Evolutionary conservation across 1,140 invertebrate genomes (phyloP), one percentile per base, ranked within the genome.

Genomic region (Sycophila sp.): DNA sequence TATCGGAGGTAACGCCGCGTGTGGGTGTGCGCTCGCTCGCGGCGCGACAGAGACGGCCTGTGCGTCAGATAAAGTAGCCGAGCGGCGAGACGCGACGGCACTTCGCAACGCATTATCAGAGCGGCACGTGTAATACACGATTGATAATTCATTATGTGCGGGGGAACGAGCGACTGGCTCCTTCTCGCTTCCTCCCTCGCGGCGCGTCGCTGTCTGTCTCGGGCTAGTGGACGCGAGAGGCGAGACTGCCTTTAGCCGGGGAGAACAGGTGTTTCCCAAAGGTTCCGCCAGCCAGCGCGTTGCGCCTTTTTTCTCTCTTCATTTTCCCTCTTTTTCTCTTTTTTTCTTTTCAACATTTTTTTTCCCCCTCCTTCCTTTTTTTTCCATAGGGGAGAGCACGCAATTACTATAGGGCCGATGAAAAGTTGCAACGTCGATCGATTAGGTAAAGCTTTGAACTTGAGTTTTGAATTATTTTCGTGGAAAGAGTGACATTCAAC

Each of bases 41-140:
- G n/a, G n/a, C 53, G 53, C 58, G 60, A 58, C 17, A 3, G 38
- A 36, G 42, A 56, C 36, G 49, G 55, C 64, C n/a, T 65, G 49
- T 45, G 60, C 73, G 56, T 56, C 28, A 64, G 69, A 67, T 72
- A 75, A 69, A 77, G 63, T 56, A 76, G 71, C 69, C 56, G 71
- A 49, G 53, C 11, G 26, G 36, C 47, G 66, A 64, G 40, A 60
- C 60, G 68, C 26, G 40, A 58, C 53, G 53, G 47, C 47, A 63
- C 55, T 65, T 75, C 49, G 64, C 63, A 69, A 62, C 56, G 63
- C 62, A 58, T 70, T 70, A 58, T 70, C 59, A 62, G 47, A 69
- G 17, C 36, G 47, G 47, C 67, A 69, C 69, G 60, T 71, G 62
- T 65, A 71, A 66, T 51, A 59, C 55, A 66, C 40, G 69, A 71